Base-by-base conservation (phyloP, 2,888 invertebrate genomes). In the Brachypalpus laphriformis region DNA sequence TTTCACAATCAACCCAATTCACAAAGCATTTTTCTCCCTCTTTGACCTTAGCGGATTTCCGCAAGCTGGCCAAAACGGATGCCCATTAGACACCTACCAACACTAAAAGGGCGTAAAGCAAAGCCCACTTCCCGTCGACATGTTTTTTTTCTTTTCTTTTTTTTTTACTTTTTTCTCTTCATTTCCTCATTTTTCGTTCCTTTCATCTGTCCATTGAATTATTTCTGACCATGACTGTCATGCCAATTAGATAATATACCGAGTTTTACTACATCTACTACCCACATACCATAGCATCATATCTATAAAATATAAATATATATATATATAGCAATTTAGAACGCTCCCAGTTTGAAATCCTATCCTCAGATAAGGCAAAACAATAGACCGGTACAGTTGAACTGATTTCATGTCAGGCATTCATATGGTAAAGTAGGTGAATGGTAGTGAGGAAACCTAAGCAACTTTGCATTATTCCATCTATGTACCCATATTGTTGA, bases 81-180 rank as follows among this genome's bases (percentile, higher is more conserved):
- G 83, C 83, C 83, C 83, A 85, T 85, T 85, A 85, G 83, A 85
- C 83, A 85, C 83, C 83, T 85, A 80, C 83, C 83, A 80, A 78
- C 78, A 85, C 80, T 75, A 71, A 85, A 85, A 75, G 75, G 83
- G 83, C 80, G 83, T 80, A 65, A 85, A 71, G 80, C 70, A 80
- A 70, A 80, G 68, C 83, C 83, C 75, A 80, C 83, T 85, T 74
- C 65, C 80, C 61, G 80, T 75, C 47, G 65, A 54, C 57, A 49
- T 75, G 65, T 54, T 61, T 47, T 71, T 76, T 76, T 70, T 22
- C 47, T 45, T 22, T n/a, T 14, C 3, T 54, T 47, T 47, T 18
- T 22, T 49, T 16, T 22, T 66, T 25, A 7, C 37, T 22, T 70
- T 57, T 66, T 51, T 25, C 56, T 47, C 59, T 75, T 80, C 75